These are phyloP conservation scores for Mesocentrotus franciscanus DNA, from an alignment of 53 echinoderm and acorn worm genomes.

Conservation along the genomic window DNA sequence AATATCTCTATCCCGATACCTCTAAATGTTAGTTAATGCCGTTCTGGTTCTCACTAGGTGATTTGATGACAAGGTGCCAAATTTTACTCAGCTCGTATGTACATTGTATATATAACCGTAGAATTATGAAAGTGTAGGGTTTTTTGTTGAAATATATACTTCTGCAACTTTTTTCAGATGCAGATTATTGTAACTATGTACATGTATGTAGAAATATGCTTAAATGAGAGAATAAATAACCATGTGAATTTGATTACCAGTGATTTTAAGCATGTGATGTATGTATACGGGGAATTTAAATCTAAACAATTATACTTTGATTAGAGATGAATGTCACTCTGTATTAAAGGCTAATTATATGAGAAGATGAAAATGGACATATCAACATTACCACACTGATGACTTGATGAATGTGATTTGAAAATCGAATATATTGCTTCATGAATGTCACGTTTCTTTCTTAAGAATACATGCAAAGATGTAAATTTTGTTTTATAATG, in stretches of 20 bases:
- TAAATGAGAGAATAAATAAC: not conserved
- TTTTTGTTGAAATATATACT: not conserved
- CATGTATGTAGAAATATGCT: not conserved
- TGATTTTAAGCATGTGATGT: slow-evolving; percentile 3
- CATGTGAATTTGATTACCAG: not conserved
- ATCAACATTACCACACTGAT: not conserved
- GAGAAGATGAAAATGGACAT: not conserved
- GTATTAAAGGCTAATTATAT: not conserved
- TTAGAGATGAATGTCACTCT: not conserved
- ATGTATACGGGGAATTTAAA: not conserved
- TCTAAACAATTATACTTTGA: not conserved
- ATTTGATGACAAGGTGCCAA: slow-evolving; percentile 1
- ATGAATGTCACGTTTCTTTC: not conserved
- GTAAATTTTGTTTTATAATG: slow-evolving; percentile 9
- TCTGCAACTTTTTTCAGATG: not conserved
- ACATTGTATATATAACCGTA: not conserved
- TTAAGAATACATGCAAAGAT: not conserved
- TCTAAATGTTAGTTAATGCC: not conserved
- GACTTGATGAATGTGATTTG: not conserved
- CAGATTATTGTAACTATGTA: not conserved
- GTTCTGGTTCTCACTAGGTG: not conserved
- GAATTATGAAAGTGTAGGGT: not conserved
- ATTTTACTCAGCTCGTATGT: not conserved
- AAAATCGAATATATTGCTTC: not conserved
- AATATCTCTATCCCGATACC: not conserved